These are phyloP conservation scores for Prosopocoilus inquinatus DNA, from an alignment of 2,888 invertebrate genomes.

Conservation along the genomic window DNA sequence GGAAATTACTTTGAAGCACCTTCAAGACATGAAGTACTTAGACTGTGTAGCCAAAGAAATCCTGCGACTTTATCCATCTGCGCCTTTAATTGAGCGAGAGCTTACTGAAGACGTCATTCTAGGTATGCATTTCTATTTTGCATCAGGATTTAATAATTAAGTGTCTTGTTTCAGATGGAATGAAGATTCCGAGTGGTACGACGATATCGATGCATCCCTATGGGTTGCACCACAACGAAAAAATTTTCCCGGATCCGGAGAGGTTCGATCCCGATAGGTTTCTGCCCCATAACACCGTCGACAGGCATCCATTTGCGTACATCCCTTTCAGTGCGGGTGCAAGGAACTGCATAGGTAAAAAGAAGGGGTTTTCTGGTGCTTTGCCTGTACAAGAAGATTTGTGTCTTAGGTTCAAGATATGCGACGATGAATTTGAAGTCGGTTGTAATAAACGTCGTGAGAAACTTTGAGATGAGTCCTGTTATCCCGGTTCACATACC, in stretches of 20 bases:
- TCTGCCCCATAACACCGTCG: too few relatives aligned
- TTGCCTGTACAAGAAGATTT: too few relatives aligned
- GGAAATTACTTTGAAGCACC: conserved; percentile 37
- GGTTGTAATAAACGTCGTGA: conserved; percentile 23
- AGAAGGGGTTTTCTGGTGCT: background rate
- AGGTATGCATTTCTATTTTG: conserved; percentile 11
- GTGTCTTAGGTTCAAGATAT: conserved; percentile 24
- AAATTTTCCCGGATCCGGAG: too few relatives aligned
- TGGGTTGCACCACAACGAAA: too few relatives aligned
- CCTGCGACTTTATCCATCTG: conserved; percentile 56
- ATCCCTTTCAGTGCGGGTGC: too few relatives aligned
- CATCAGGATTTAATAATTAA: background rate
- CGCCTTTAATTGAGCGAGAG: conserved; percentile 53
- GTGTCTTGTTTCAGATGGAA: background rate
- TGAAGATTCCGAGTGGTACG: too few relatives aligned
- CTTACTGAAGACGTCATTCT: conserved; percentile 47
- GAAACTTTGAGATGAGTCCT: conserved; percentile 23
- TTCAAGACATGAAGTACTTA: conserved; percentile 53
- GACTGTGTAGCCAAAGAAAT: conserved; percentile 60
- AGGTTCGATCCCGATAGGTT: too few relatives aligned
- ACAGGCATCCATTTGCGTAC: too few relatives aligned
- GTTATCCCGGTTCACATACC: conserved; percentile 24
- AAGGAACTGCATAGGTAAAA: too few relatives aligned
- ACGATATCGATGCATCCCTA: too few relatives aligned
- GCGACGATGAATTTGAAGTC: conserved; percentile 25